Evolutionary conservation across 1,140 invertebrate species (phyloP), one percentile per base, ranked within the genome.

Genomic region (Heliconius nattereri): DNA sequence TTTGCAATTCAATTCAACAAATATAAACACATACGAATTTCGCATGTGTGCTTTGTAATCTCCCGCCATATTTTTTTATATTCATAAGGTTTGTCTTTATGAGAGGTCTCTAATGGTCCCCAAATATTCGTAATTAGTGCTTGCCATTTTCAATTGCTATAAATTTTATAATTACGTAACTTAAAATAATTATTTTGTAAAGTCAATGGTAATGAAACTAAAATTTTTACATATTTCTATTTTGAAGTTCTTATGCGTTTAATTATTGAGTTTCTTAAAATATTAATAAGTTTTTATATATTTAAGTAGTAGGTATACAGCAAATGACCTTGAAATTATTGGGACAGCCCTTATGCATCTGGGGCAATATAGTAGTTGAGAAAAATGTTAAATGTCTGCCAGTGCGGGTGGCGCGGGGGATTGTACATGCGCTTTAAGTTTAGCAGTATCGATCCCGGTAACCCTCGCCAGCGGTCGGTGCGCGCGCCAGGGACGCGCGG

Each of bases 291-390:
- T 9, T 57, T 57, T 57, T 2, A n/a, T n/a, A 57, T 19, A 52
- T 20, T 20, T 52, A 7, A 20, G 49, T 52, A 52, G 19, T 20
- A 52, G 19, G 49, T 7, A 66, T 29, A 29, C 60, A 29, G 13
- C 11, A 16, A 72, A 72, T 75, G 84, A 85, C 86, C 86, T 87
- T 87, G 86, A 86, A 83, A 45, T 66, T 60, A 80, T 82, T 83
- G 77, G 78, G 52, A 80, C 77, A 81, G 76, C 60, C 75, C 83
- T 83, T 71, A 79, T 87, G 86, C 86, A 87, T 88, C 74, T 87
- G 79, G 80, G 85, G 73, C 84, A 84, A 78, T 72, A 74, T 81
- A 81, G 79, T 83, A 82, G 76, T 83, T 83, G 40, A 74, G 78
- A 70, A 80, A 73, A 82, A 79, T 85, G 73, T 82, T 84, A 73